phyloP scores from a whole-genome alignment of 1,140 invertebrate species.

The Achatina immaculata region DNA sequence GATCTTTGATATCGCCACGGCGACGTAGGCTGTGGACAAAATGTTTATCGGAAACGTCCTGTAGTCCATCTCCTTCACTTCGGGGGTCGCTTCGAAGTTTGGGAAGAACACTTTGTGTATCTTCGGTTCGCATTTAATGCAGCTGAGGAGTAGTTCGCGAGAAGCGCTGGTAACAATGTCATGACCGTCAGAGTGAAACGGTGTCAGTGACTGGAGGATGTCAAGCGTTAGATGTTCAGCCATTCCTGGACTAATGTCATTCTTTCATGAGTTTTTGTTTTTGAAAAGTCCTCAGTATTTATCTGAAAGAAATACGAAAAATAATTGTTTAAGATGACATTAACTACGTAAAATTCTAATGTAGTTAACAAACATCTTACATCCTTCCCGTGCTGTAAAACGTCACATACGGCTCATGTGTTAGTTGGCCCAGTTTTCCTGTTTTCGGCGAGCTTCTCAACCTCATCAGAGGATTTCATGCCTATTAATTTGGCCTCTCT shows the following conservation, averaged over 20 bases:
- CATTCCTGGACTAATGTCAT: constrained; percentile 30
- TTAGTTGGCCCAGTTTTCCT: too few species aligned
- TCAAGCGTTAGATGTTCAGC: constrained; percentile 48
- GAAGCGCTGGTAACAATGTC: constrained; percentile 54
- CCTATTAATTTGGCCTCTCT: too few species aligned
- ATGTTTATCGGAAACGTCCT: constrained; percentile 51
- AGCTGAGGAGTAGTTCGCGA: constrained; percentile 50
- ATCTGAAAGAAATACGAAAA: too few species aligned
- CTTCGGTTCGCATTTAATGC: constrained; percentile 51
- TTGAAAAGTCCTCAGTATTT: too few species aligned
- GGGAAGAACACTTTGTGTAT: constrained; percentile 57
- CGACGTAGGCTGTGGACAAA: constrained; percentile 49
- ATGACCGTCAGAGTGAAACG: constrained; percentile 44
- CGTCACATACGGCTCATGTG: too few species aligned
- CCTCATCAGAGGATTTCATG: too few species aligned
- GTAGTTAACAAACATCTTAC: too few species aligned
- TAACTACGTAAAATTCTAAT: too few species aligned
- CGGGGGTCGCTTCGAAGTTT: constrained; percentile 38
- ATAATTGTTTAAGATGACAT: too few species aligned
- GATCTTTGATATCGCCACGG: constrained; percentile 49
- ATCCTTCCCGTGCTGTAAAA: too few species aligned
- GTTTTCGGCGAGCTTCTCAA: too few species aligned
- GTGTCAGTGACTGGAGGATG: constrained; percentile 51
- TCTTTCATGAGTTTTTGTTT: too few species aligned
- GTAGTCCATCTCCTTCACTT: constrained; percentile 44